phyloP scores from a whole-genome alignment of 2,888 invertebrate genomes.

The Gastrophysa polygoni region DNA sequence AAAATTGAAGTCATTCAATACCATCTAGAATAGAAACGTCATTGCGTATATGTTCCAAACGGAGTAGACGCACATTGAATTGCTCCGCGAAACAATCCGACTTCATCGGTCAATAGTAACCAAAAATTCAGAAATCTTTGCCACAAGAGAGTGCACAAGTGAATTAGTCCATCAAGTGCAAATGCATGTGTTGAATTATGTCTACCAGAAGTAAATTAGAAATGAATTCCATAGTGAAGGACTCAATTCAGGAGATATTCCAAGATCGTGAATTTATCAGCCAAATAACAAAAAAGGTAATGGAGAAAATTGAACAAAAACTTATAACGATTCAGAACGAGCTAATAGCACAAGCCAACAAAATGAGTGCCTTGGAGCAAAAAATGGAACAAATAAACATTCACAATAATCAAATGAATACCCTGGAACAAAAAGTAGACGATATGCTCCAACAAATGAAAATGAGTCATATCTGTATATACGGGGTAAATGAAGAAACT shows the following conservation, averaged over 20 bases:
- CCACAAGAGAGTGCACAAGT: conserved; percentile 1
- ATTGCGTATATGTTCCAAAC: too few species aligned
- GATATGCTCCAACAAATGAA: neutral
- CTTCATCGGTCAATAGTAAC: neutral
- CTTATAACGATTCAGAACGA: neutral
- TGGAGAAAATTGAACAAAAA: neutral
- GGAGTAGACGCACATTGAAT: too few species aligned
- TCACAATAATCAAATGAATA: neutral
- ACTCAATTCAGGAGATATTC: neutral
- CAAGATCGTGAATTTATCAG: neutral
- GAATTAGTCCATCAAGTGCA: neutral
- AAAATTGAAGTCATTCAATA: too few species aligned
- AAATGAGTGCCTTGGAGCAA: neutral
- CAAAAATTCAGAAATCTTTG: neutral
- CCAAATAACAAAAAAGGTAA: conserved; percentile 9
- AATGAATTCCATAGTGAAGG: neutral
- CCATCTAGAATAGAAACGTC: too few species aligned
- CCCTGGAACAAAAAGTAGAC: neutral
- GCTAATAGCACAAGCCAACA: neutral
- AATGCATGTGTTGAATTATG: neutral
- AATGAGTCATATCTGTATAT: neutral
- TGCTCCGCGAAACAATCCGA: neutral
- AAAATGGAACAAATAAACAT: neutral
- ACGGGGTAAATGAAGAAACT: neutral
- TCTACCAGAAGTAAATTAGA: neutral